Base-by-base conservation (phyloP, 2,113 vertebrate genomes). In the Polypterus bichir region DNA sequence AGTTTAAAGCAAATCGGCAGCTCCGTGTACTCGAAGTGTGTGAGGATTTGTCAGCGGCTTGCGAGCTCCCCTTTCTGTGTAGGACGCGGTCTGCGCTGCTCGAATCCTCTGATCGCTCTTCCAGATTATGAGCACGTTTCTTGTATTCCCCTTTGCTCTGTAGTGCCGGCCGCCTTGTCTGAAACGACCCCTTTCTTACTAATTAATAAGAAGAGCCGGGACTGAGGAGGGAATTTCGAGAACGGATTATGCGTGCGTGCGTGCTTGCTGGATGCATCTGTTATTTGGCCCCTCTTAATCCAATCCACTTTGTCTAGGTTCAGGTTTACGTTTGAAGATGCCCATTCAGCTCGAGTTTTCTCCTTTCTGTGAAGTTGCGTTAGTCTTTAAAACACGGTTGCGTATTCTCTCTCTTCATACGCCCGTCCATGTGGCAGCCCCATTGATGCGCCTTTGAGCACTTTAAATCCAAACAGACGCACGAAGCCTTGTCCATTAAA, bases 341-440 rank as follows among this genome's bases (percentile, higher is more conserved):
- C 27, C 27, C 27, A 27, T 27, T 27, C 27, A 27, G 27, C 27
- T 27, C 27, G 27, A 27, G 27, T 27, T 27, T 27, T 27, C 27
- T 27, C 27, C 27, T 27, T 27, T 27, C 27, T 27, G 27, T 47
- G 44, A 54, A 45, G 52, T 47, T 54, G 45, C 10, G 52, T 46
- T 62, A 53, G n/a, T 62, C 10, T 9, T 62, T 27, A 44, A 54
- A 62, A 54, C 49, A 45, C 7, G 46, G 10, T 54, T 62, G 49
- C 44, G 53, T 48, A 48, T 55, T 45, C 61, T 8, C 46, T 52
- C 46, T 9, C n/a, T 54, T 55, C 46, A 55, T 49, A 56, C 8
- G 46, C 11, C 27, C 56, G 54, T 62, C 61, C 53, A 56, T 62
- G 47, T 56, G 53, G 44, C 56, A 62, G n/a, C 52, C 45, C 60